Evolutionary conservation across 2,888 invertebrate species (phyloP), one percentile per base, ranked within the genome.

Genomic region (Hypsopygia costalis): DNA sequence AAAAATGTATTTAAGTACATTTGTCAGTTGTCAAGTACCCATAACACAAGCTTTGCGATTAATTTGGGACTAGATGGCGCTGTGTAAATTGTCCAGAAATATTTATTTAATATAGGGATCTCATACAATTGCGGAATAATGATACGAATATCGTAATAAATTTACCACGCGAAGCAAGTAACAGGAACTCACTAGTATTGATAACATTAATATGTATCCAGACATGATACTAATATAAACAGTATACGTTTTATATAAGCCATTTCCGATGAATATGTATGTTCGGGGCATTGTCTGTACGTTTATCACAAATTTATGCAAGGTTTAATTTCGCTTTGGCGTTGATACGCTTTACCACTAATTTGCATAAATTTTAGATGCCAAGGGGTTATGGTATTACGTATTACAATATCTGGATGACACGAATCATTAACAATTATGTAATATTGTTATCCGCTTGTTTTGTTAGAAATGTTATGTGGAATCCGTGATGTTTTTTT

Each of bases 181-280:
- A n/a, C n/a, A n/a, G n/a, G n/a, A n/a, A n/a, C n/a, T n/a, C n/a
- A n/a, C n/a, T n/a, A n/a, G n/a, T n/a, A n/a, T n/a, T n/a, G n/a
- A n/a, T n/a, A n/a, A n/a, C n/a, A n/a, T n/a, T n/a, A n/a, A n/a
- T n/a, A n/a, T n/a, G n/a, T n/a, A n/a, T n/a, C n/a, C n/a, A n/a
- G 16, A 16, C 4, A 16, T 16, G 16, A 16, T 36, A 16, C 16
- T n/a, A 36, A 36, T 30, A 31, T 20, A 37, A 31, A 32, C 38
- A 32, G 30, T 21, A 38, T 30, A 36, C 31, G 31, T 32, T 25
- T 31, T 20, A 38, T 32, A 25, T 11, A 40, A 34, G 20, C 16
- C 20, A 25, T 37, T 33, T 37, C 32, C 40, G 39, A 47, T 52
- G 51, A 55, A 55, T 50, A 52, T 52, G 49, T 42, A 52, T 49